These are phyloP conservation scores for Ormyrus thymus DNA, from an alignment of 2,888 invertebrate species.

Conservation along the genomic window DNA sequence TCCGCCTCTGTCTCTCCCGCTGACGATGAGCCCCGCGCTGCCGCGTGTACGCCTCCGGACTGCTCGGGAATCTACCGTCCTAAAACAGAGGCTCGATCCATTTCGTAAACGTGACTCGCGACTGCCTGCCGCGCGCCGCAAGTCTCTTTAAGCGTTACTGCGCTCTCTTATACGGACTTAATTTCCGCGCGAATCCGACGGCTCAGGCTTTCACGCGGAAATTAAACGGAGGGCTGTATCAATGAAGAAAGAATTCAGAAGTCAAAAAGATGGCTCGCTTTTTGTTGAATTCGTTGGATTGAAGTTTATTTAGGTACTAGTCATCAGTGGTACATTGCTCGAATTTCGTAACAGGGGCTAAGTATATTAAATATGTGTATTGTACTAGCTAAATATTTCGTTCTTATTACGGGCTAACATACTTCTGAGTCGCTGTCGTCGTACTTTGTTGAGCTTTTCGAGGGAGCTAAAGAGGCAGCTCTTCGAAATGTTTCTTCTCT, in stretches of 20 bases:
- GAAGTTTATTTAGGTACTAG: slow-evolving; percentile 48
- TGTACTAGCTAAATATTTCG: slow-evolving; percentile 29
- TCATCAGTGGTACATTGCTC: slow-evolving; percentile 40
- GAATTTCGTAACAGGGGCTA: slow-evolving; percentile 17
- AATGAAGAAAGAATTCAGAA: background rate
- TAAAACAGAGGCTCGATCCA: slow-evolving; percentile 67
- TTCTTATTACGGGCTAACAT: slow-evolving; percentile 49
- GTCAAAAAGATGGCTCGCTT: slow-evolving; percentile 7
- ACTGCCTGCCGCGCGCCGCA: background rate
- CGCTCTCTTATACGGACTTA: background rate
- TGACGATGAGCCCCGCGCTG: slow-evolving; percentile 18
- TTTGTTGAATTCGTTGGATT: slow-evolving; percentile 21
- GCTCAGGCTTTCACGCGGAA: too few relatives aligned
- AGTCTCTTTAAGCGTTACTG: background rate
- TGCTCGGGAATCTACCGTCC: slow-evolving; percentile 68
- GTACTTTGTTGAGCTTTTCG: slow-evolving; percentile 66
- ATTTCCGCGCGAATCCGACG: too few relatives aligned
- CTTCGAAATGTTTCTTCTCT: slow-evolving; percentile 60
- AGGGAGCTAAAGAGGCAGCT: slow-evolving; percentile 61
- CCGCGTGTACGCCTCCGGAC: slow-evolving; percentile 59
- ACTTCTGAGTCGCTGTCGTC: slow-evolving; percentile 73
- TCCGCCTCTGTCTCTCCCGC: slow-evolving; percentile 60
- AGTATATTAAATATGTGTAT: background rate
- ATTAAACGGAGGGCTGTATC: background rate
- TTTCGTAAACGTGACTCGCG: slow-evolving; percentile 50